Conservation (phyloP, 2,113 vertebrate genomes). For the Myotis yumanensis region DNA sequence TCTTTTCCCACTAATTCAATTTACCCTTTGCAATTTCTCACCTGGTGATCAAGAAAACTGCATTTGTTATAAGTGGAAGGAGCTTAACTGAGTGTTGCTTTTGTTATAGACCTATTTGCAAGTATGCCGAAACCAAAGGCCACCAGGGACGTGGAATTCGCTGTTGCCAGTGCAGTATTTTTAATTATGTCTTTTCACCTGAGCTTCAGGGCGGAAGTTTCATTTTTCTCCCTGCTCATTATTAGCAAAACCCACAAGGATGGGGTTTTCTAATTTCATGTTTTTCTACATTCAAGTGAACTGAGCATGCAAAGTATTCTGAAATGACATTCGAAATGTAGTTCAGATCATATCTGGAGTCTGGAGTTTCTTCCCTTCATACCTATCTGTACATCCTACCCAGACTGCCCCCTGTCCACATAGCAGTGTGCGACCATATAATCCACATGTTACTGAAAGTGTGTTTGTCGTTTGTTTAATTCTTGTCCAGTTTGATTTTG, state of each 20-base stretch:
- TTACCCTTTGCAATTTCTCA: slow-evolving; percentile 29
- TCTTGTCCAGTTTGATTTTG: background rate
- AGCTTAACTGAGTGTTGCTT: slow-evolving; percentile 59
- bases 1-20: background rate
- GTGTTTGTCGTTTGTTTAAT: background rate
- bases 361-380: slow-evolving; percentile 39
- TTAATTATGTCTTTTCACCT: slow-evolving; percentile 77
- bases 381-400: background rate
- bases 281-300: slow-evolving; percentile 63
- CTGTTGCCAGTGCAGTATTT: slow-evolving; percentile 63
- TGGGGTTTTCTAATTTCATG: slow-evolving; percentile 68
- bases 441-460: background rate
- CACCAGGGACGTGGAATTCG: slow-evolving; percentile 60
- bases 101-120: slow-evolving; percentile 59
- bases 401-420: background rate
- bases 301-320: slow-evolving; percentile 56
- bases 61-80: slow-evolving; percentile 38
- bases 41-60: slow-evolving; percentile 31
- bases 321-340: slow-evolving; percentile 53
- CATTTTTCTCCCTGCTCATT: slow-evolving; percentile 72
- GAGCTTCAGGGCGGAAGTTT: slow-evolving; percentile 74
- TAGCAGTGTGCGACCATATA: background rate
- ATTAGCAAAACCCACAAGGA: slow-evolving; percentile 70
- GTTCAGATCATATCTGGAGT: slow-evolving; percentile 43
- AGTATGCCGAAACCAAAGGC: slow-evolving; percentile 55